phyloP scores from a whole-genome alignment of 2,797 vertebrate species.

The Dendrocincla fuliginosa region DNA sequence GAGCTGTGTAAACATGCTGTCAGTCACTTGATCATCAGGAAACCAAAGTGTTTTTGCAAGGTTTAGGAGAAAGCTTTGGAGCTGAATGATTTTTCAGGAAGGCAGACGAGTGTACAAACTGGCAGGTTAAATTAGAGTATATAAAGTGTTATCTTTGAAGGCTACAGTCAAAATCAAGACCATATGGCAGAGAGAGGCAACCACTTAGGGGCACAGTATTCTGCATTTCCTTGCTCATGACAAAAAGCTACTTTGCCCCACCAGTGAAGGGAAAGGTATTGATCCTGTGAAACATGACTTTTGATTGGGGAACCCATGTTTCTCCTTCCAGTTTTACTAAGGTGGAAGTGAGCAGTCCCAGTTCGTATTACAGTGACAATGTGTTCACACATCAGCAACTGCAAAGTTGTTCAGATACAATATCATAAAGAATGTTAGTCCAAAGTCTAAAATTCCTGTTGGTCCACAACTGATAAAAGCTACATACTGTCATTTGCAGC shows the following conservation, averaged over 20 bases:
- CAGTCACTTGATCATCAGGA: not conserved
- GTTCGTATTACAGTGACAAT: not conserved
- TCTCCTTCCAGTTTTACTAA: not conserved
- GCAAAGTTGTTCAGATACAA: not conserved
- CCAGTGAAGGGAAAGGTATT: not conserved
- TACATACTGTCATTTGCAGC: not conserved
- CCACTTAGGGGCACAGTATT: not conserved
- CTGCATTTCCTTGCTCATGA: not conserved
- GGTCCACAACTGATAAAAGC: not conserved
- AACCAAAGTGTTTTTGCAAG: not conserved
- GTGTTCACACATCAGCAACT: not conserved
- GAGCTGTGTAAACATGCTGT: not conserved
- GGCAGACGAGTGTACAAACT: not conserved
- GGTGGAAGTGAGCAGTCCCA: not conserved
- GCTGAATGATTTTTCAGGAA: not conserved
- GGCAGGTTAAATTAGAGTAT: not conserved
- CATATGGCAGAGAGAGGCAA: not conserved
- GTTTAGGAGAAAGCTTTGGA: not conserved
- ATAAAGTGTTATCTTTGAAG: not conserved
- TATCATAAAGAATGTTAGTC: not conserved
- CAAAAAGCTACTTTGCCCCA: not conserved
- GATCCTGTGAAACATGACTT: not conserved
- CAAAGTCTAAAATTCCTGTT: constrained; percentile 33
- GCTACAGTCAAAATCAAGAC: not conserved
- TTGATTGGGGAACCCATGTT: not conserved